These are phyloP conservation scores for Globia sparganii DNA, from an alignment of 2,888 invertebrate species.

Conservation along the genomic window DNA sequence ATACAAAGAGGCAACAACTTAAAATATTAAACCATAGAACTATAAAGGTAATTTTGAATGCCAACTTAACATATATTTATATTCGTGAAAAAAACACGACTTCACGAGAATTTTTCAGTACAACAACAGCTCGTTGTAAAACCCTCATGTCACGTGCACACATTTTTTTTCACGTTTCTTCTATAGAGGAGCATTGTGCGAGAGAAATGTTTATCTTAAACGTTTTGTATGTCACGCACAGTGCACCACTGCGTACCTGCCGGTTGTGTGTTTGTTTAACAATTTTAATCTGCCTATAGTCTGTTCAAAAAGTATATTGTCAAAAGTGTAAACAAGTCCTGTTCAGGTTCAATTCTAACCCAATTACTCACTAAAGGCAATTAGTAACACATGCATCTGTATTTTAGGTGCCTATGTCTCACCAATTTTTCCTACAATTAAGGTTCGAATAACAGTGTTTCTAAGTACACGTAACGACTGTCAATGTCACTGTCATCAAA, in stretches of 20 bases:
- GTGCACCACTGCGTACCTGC: neutral
- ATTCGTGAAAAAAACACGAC: neutral
- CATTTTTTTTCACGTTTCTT: conserved; percentile 45
- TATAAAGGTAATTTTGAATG: neutral
- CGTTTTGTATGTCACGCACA: conserved; percentile 54
- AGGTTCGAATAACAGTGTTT: no score
- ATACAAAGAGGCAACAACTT: no score
- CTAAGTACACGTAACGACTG: no score
- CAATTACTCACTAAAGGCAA: neutral
- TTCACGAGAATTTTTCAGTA: conserved; percentile 1
- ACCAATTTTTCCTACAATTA: neutral
- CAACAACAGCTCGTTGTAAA: conserved; percentile 20
- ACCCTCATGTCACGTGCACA: conserved; percentile 43
- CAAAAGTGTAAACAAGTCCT: no score
- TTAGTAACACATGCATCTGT: neutral
- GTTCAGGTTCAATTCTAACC: no score
- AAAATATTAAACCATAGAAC: neutral
- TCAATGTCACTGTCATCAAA: no score
- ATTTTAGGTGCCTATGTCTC: neutral
- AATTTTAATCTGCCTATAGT: neutral
- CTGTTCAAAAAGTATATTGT: no score
- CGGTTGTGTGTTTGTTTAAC: conserved; percentile 1
- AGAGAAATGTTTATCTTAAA: conserved; percentile 58
- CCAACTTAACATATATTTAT: neutral
- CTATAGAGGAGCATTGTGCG: conserved; percentile 39